Evolutionary conservation across 2,888 invertebrate genomes (phyloP).

Genomic region (Yponomeuta malinellus): DNA sequence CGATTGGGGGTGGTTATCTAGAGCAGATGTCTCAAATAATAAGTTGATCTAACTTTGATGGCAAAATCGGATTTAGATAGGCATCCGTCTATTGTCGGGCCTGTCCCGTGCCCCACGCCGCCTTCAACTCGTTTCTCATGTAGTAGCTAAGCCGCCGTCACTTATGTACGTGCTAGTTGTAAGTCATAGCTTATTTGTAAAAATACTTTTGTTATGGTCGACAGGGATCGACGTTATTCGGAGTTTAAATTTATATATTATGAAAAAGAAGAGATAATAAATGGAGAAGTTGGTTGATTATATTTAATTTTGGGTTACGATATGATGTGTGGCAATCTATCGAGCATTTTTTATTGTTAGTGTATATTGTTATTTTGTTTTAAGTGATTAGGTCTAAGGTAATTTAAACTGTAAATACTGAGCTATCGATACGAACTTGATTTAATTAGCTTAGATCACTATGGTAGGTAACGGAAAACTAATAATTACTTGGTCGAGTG

Average conservation of each 20-base stretch:
- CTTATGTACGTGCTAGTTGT: slow-evolving; percentile 60
- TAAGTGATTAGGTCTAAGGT: slow-evolving; percentile 70
- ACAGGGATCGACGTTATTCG: slow-evolving; percentile 69
- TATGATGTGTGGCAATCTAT: slow-evolving; percentile 66
- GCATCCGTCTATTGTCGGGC: background rate
- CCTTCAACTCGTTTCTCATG: slow-evolving; percentile 37
- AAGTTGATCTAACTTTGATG: background rate
- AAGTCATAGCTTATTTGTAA: slow-evolving; percentile 67
- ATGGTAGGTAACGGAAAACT: slow-evolving; percentile 66
- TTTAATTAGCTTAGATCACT: slow-evolving; percentile 60
- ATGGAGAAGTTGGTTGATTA: slow-evolving; percentile 65
- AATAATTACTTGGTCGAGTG: slow-evolving; percentile 64
- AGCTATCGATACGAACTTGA: slow-evolving; percentile 66
- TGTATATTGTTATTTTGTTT: slow-evolving; percentile 76
- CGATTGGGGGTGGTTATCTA: slow-evolving; percentile 20
- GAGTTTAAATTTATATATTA: slow-evolving; percentile 66
- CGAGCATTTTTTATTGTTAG: slow-evolving; percentile 74
- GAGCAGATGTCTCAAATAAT: background rate
- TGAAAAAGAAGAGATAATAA: slow-evolving; percentile 46
- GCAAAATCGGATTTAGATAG: background rate
- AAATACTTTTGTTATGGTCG: slow-evolving; percentile 72
- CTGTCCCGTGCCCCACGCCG: background rate
- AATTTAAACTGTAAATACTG: slow-evolving; percentile 71
- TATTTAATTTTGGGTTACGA: slow-evolving; percentile 66
- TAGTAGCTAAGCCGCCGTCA: slow-evolving; percentile 53